Conservation (phyloP, 2,797 vertebrate genomes). For the Danio kyathit region DNA sequence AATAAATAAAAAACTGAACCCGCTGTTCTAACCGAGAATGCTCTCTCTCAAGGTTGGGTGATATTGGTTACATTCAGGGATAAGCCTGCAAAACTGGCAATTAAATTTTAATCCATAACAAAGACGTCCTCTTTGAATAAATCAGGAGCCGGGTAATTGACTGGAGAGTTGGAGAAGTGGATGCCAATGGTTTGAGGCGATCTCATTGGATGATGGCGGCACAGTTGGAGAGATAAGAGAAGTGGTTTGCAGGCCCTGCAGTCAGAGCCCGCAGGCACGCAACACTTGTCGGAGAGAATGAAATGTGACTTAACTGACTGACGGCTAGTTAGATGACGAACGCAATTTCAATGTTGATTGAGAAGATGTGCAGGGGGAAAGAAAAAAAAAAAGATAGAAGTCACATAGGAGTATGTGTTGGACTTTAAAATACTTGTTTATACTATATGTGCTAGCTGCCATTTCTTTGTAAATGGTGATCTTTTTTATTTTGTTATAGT, state of each 20-base stretch:
- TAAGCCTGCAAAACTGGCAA: slow-evolving; percentile 27
- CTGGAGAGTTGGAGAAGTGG: slow-evolving; percentile 34
- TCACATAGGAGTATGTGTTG: neutral
- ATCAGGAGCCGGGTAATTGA: slow-evolving; percentile 40
- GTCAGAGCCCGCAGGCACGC: slow-evolving; percentile 31
- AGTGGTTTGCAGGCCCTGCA: slow-evolving; percentile 28
- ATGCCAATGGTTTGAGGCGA: slow-evolving; percentile 44
- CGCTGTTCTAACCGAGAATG: neutral
- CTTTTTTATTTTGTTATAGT: neutral
- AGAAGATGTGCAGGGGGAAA: neutral
- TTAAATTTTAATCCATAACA: slow-evolving; percentile 46
- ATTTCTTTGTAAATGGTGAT: no score
- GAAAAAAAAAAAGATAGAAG: neutral
- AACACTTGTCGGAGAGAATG: slow-evolving; percentile 35
- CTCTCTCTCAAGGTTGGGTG: slow-evolving; percentile 2
- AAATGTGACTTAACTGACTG: slow-evolving; percentile 52
- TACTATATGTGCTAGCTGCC: no score
- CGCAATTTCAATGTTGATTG: slow-evolving; percentile 30
- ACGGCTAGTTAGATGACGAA: slow-evolving; percentile 38
- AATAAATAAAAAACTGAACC: neutral
- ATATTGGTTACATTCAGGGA: slow-evolving; percentile 35
- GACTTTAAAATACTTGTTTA: neutral
- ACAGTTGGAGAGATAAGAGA: slow-evolving; percentile 41
- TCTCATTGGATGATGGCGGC: slow-evolving; percentile 40
- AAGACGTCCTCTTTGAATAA: slow-evolving; percentile 27